Base-by-base conservation (phyloP, 1,140 invertebrate genomes). In the Trachymyrmex septentrionalis region DNA sequence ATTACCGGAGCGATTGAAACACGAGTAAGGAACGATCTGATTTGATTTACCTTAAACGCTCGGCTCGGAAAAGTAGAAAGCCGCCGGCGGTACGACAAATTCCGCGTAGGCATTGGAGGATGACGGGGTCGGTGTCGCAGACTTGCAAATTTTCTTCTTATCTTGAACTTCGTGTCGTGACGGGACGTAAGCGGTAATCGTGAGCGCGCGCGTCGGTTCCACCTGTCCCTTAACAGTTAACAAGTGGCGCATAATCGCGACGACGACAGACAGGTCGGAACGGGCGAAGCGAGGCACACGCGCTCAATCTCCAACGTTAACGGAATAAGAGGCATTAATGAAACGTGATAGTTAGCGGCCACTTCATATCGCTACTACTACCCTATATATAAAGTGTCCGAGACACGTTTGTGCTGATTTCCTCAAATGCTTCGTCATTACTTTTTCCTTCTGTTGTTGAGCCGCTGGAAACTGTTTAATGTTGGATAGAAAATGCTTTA, bases 111-210 rank as follows among this genome's bases (percentile, higher is more conserved):
- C 80, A 75, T 50, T 48, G 55, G 69, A 84, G 80, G 80, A 84
- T 84, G 80, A 84, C 80, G 80, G 38, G 69, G 27, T 69, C 64
- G 80, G 44, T 61, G 55, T 84, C 80, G 80, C 80, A 73, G 80
- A 38, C 38, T 84, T 84, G 80, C 80, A 84, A 84, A 84, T 84
- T 84, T 84, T 73, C 67, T 82, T 73, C 80, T 84, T 84, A 84
- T 84, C 80, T 67, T 67, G 77, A 80, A 61, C 80, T 24, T 75
- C 44, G 77, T 48, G 77, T 66, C 61, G 76, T 67, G 76, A 48
- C 38, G 75, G 77, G 38, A 61, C 67, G 80, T 61, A 73, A 73
- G 21, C 55, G 53, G 30, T 72, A 73, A 82, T 75, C 69, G 38
- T 50, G 55, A 82, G 24, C 55, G 67, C 27, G 63, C 77, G 63